Percentiles rank a stretch among this genome's conserved stretches.
Conservation (phyloP, 64 coral and sea anemone genomes). For the Exaiptasia diaphana region DNA sequence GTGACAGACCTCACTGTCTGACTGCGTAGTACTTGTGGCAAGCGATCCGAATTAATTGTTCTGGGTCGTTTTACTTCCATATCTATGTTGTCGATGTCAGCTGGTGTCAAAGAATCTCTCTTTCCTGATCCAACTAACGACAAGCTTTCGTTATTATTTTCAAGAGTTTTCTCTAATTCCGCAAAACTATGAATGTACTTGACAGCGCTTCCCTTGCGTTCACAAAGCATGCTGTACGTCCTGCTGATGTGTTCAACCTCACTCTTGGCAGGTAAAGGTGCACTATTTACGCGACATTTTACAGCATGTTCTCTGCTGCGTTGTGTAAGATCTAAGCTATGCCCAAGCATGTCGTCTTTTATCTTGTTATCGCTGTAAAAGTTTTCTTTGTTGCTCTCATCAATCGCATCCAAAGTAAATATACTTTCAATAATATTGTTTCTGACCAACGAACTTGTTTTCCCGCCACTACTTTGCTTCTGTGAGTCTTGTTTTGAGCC, state of each 20-base stretch:
- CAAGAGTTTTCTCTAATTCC: slow-evolving; percentile 25
- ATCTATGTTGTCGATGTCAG: slow-evolving; percentile 69
- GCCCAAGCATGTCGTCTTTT: background rate
- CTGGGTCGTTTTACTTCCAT: slow-evolving; percentile 70
- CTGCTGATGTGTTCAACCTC: background rate
- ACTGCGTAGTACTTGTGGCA: slow-evolving; percentile 33
- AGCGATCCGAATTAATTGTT: slow-evolving; percentile 4
- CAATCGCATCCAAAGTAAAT: slow-evolving; percentile 56
- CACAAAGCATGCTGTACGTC: background rate
- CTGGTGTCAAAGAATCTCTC: slow-evolving; percentile 37
- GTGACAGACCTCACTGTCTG: slow-evolving; percentile 61
- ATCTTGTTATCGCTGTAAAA: background rate
- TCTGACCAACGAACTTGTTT: background rate
- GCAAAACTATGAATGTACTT: slow-evolving; percentile 69
- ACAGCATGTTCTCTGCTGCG: background rate
- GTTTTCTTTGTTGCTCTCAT: slow-evolving; percentile 85
- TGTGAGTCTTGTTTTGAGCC: background rate
- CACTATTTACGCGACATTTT: background rate
- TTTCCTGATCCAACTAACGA: slow-evolving; percentile 1
- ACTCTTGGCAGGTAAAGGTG: background rate
- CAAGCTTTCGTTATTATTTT: slow-evolving; percentile 7
- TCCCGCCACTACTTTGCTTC: slow-evolving; percentile 3
- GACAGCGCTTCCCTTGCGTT: slow-evolving; percentile 61
- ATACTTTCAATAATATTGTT: slow-evolving; percentile 22
- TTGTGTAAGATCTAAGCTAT: background rate